Evolutionary conservation across 2,888 invertebrate genomes (phyloP).

Genomic region (Xestoiulus laeticollis): DNA sequence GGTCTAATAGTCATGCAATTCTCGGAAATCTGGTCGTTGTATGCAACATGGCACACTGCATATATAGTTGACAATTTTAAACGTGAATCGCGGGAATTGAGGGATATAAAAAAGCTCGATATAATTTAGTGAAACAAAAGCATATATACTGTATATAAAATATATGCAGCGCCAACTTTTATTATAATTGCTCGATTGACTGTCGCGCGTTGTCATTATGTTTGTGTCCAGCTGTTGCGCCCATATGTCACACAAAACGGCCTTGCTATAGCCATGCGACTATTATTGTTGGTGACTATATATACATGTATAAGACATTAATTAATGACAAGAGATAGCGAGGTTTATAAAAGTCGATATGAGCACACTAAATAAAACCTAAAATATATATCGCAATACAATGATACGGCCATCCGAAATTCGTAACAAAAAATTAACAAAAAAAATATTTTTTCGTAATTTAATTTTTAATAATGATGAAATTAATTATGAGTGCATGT

Average conservation of each 20-base stretch:
- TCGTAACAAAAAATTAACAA: too few species aligned
- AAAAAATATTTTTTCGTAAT: too few species aligned
- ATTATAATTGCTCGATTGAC: not conserved
- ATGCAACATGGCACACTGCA: not conserved
- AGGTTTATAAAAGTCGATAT: too few species aligned
- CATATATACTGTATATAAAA: not conserved
- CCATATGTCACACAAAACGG: not conserved
- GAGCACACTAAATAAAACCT: not conserved
- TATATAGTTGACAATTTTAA: not conserved
- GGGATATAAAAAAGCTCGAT: not conserved
- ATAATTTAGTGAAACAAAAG: not conserved
- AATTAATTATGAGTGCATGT: too few species aligned
- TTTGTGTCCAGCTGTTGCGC: constrained; percentile 1
- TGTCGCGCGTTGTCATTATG: constrained; percentile 36
- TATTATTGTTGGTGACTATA: not conserved
- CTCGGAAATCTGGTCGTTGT: not conserved
- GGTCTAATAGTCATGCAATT: not conserved
- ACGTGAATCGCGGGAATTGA: not conserved
- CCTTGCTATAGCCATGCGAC: not conserved
- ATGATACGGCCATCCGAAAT: too few species aligned
- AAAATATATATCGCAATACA: too few species aligned
- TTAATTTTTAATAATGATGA: too few species aligned
- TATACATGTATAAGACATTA: too few species aligned
- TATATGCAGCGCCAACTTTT: constrained; percentile 11
- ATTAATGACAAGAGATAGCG: not conserved